Evolutionary conservation across 2,797 vertebrate genomes (phyloP), one percentile per base, ranked within the genome.

Genomic region (Pantherophis alleghaniensis): DNA sequence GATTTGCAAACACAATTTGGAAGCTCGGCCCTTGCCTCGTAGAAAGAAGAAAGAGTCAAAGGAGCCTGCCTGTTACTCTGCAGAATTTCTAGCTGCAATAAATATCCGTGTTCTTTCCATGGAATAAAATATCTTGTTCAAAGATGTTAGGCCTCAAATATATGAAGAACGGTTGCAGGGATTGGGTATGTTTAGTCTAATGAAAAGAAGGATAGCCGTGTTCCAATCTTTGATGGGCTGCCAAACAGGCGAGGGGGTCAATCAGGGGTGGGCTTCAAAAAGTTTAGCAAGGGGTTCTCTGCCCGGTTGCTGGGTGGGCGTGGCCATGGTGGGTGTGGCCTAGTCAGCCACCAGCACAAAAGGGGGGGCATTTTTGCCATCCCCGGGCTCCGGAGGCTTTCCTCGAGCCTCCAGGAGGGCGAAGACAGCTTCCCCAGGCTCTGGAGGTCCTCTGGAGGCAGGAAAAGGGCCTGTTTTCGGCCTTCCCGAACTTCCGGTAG

Each of bases 1-100:
- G 97, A 97, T 97, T 98, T 97, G 97, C 97, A 98, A 98, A 97
- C 97, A 97, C 97, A 97, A 97, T 97, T 98, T 97, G 97, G 97
- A 97, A 95, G 97, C 95, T 93, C 74, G 53, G 87, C 94, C 97
- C 93, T 93, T 93, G 89, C 93, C 96, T 96, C 97, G 95, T 95
- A 94, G 96, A 94, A 91, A 94, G 96, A 94, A 91, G 94, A 94
- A 95, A 96, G 95, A 97, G 86, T 94, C 95, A 94, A 94, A 94
- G 94, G 91, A 91, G 91, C 69, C 28, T 90, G 94, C 96, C 74
- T 20, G 94, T 91, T 4, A 10, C 90, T 93, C 91, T 90, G 96
- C 95, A 94, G 42, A 89, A 63, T 57, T 57, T 26, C 55, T 51
- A 37, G 20, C 60, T 47, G 55, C 55, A 79, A 53, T 53, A 79